Percentiles rank a stretch among this genome's conserved stretches.
These are phyloP conservation scores for Epirrita christyi DNA, from an alignment of 2,888 invertebrate species.

Conservation along the genomic window DNA sequence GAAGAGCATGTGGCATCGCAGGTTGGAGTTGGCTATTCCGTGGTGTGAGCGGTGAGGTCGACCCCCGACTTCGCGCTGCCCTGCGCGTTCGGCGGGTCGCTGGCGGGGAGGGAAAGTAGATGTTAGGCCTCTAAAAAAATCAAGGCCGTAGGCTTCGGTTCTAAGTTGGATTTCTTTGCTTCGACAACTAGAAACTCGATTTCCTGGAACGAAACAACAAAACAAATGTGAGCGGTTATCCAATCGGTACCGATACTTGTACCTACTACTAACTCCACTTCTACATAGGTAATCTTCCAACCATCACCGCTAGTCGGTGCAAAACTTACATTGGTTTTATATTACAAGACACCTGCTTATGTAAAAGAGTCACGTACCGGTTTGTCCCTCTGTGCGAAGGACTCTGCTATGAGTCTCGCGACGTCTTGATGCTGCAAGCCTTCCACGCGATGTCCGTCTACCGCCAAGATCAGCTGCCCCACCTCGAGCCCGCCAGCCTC, in stretches of 20 bases:
- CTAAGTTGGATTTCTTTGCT: conserved; percentile 95
- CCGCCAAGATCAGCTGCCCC: conserved; percentile 96
- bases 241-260: not conserved
- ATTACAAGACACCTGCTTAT: no score
- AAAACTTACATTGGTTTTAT: no score
- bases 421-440: conserved; percentile 95
- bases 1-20: conserved; percentile 85
- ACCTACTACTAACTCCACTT: no score
- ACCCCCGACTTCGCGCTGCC: conserved; percentile 85
- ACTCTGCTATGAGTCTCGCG: conserved; percentile 96
- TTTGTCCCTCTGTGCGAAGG: conserved; percentile 95
- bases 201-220: conserved; percentile 79
- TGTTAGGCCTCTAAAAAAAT: conserved; percentile 97
- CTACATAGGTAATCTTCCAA: no score
- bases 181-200: conserved; percentile 97
- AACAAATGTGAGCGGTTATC: not conserved
- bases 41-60: conserved; percentile 86
- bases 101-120: conserved; percentile 94
- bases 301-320: no score
- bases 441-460: conserved; percentile 92
- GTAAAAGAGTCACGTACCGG: conserved; percentile 60
- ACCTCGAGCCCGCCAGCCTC: conserved; percentile 97
- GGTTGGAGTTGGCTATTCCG: conserved; percentile 85
- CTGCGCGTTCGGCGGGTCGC: conserved; percentile 89
- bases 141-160: conserved; percentile 95